Conservation (phyloP, 2,888 invertebrate genomes). For the Arctia plantaginis region DNA sequence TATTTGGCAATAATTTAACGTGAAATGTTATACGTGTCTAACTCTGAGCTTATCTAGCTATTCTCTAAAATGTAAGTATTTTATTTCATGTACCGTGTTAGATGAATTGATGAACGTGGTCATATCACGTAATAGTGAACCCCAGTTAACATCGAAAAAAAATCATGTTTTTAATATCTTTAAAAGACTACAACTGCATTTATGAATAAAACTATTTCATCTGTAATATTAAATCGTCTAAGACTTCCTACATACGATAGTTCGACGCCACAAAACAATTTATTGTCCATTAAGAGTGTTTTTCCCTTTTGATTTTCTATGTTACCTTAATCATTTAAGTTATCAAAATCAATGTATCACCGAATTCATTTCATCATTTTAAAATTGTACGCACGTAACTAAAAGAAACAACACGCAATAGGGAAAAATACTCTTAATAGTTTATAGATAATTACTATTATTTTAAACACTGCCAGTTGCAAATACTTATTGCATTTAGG, state of each 20-base stretch:
- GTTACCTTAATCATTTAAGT: neutral
- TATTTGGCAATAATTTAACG: constrained; percentile 68
- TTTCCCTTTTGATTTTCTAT: neutral
- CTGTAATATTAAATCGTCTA: constrained; percentile 25
- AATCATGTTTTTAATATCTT: constrained; percentile 27
- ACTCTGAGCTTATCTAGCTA: constrained; percentile 69
- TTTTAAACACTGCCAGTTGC: constrained; percentile 27
- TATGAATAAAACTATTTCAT: constrained; percentile 39
- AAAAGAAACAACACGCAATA: neutral
- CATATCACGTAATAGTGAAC: neutral
- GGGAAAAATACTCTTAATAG: neutral
- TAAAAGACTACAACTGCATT: constrained; percentile 52
- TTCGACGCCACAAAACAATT: neutral
- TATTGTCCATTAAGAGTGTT: neutral
- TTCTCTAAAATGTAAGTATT: constrained; percentile 54
- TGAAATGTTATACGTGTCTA: constrained; percentile 57
- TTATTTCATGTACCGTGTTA: constrained; percentile 40
- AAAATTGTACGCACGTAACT: too few species aligned
- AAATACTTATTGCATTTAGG: constrained; percentile 25
- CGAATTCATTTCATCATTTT: neutral
- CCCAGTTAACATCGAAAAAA: constrained; percentile 15
- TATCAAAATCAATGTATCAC: neutral
- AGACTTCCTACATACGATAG: constrained; percentile 27
- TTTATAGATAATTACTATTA: neutral
- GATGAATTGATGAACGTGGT: constrained; percentile 20